Conservation (phyloP, 1,140 invertebrate species). For the Lucilia sericata region DNA sequence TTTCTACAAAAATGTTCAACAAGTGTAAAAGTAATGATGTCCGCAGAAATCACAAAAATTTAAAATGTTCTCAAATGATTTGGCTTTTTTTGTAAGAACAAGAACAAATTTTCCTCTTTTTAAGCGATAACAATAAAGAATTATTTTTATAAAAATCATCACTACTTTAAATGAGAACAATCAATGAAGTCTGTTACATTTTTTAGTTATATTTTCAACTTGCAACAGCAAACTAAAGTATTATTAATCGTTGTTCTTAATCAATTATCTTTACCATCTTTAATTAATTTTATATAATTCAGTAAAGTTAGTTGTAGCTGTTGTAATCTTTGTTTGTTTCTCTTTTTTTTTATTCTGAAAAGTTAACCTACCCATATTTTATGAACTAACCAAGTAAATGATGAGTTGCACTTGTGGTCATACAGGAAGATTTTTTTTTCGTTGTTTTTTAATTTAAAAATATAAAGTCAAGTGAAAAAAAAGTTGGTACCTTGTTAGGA, state of each 20-base stretch:
- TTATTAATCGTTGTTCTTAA: slow-evolving; percentile 66
- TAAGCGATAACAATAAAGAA: neutral
- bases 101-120: neutral
- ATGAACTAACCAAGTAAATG: slow-evolving; percentile 7
- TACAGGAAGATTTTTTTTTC: neutral
- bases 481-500: slow-evolving; percentile 2
- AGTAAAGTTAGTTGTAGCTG: slow-evolving; percentile 21
- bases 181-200: neutral
- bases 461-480: neutral
- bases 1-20: too few relatives aligned
- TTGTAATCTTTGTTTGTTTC: slow-evolving; percentile 6
- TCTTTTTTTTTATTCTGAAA: neutral
- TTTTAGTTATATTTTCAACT: neutral
- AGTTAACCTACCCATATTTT: neutral
- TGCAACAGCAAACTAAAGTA: slow-evolving; percentile 52
- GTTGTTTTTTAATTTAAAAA: too few relatives aligned
- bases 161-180: neutral
- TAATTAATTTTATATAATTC: slow-evolving; percentile 68
- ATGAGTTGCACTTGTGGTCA: slow-evolving; percentile 13
- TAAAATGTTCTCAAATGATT: neutral
- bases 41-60: neutral
- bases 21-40: too few relatives aligned
- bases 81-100: neutral
- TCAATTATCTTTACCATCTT: slow-evolving; percentile 67
- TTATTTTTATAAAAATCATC: neutral